Percentiles rank a stretch among this genome's conserved stretches.
Conservation (phyloP, 2,113 vertebrate species). For the cat (Felis catus) region F.catus_Fca126_mat1.0 CM031428.1:19364501-19365000, state of each 20-base stretch:
- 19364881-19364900: neutral
- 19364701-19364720: neutral
- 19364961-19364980: neutral
- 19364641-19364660: neutral
- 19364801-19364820: neutral
- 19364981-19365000: neutral
- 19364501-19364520: slow-evolving; percentile 23
- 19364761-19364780: neutral
- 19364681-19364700: neutral
- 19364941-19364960: neutral
- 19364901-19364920: neutral
- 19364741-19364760: neutral
- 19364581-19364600: neutral
- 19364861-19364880: neutral
- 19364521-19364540: slow-evolving; percentile 39
- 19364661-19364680: neutral
- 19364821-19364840: neutral
- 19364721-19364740: neutral
- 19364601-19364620: neutral
- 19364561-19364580: neutral
- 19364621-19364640: neutral
- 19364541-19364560: neutral
- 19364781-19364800: neutral
- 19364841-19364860: neutral
- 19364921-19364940: neutral